Percentiles rank a stretch among this genome's conserved stretches.
Evolutionary conservation across 2,888 invertebrate genomes (phyloP).

Genomic region (Andrena dorsata): DNA sequence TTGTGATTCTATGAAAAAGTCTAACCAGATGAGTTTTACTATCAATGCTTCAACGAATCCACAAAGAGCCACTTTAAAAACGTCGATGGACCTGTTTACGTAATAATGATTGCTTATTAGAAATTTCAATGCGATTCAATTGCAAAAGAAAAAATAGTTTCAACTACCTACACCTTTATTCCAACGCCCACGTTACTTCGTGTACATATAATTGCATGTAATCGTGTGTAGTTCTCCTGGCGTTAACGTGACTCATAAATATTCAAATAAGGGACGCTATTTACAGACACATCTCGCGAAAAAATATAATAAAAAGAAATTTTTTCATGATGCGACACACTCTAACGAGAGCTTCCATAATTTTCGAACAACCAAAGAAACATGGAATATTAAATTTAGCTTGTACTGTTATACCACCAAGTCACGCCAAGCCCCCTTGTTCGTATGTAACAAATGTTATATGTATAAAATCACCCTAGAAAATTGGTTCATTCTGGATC

Average conservation of each 20-base stretch:
- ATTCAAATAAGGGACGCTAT: slow-evolving; percentile 52
- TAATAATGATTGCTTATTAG: slow-evolving; percentile 37
- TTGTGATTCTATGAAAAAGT: slow-evolving; percentile 34
- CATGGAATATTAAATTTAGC: slow-evolving; percentile 35
- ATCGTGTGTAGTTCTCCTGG: slow-evolving; percentile 43
- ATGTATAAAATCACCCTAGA: slow-evolving; percentile 53
- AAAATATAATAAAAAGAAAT: slow-evolving; percentile 32
- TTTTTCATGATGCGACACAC: slow-evolving; percentile 8
- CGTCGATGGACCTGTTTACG: slow-evolving; percentile 41
- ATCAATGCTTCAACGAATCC: slow-evolving; percentile 40
- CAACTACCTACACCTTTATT: slow-evolving; percentile 60
- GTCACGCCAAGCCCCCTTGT: slow-evolving; percentile 48
- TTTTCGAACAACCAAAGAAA: slow-evolving; percentile 21
- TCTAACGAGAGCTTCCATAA: neutral
- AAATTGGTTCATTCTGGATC: slow-evolving; percentile 79
- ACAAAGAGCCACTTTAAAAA: slow-evolving; percentile 43
- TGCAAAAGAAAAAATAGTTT: slow-evolving; percentile 50
- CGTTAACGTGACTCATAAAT: slow-evolving; percentile 52
- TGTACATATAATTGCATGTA: slow-evolving; percentile 51
- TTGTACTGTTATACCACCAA: slow-evolving; percentile 42
- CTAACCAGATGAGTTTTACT: slow-evolving; percentile 35
- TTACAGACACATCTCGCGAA: slow-evolving; percentile 46
- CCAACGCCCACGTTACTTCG: slow-evolving; percentile 56
- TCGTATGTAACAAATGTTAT: slow-evolving; percentile 51
- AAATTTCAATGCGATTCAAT: slow-evolving; percentile 49